Base-by-base conservation (phyloP, 2,888 invertebrate genomes). In the Merodon equestris region DNA sequence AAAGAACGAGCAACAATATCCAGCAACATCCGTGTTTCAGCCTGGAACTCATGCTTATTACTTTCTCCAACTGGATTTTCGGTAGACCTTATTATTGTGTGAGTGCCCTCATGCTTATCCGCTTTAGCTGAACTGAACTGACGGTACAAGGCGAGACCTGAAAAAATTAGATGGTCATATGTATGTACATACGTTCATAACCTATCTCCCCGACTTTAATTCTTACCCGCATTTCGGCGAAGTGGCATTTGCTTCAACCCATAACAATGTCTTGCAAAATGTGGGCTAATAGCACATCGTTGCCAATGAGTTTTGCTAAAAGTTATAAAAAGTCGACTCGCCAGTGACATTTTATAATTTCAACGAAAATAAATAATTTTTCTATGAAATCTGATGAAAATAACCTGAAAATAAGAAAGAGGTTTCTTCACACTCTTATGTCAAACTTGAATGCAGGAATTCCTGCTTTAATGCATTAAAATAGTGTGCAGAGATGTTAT, bases 1-100 rank as follows among this genome's bases (percentile, higher is more conserved):
- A 99, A 90, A 0, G 98, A 98, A 86, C 96, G 94, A 0, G 99
- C 99, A 0, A 99, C 99, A 88, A 99, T 99, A 87, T 99, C 97
- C 54, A 99, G 89, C 44, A 99, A 88, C 94, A 97, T 97, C 77
- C 95, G 91, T 0, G 98, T 99, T 90, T 99, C 99, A 0, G 99
- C 98, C 89, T 98, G 97, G 87, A 99, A 99, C 87, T 98, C 97
- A 89, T 94, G 94, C 86, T 94, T 94, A 84, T 93, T 92, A 14
- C 83, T 81, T 0, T 83, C 72, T 1, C 84, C 85, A 0, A 84
- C 66, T 2, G 85, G 83, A 36, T 84, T 85, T 61, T 86, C 86
- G 0, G 82, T 84, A 13, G 85, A 83, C 0, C 82, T 67, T 14
- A 86, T 85, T 3, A 85, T 85, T 9, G 84, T 83, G 56, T 85